Evolutionary conservation across 2,888 invertebrate species (phyloP).

Genomic region (Sphinx pinastri): DNA sequence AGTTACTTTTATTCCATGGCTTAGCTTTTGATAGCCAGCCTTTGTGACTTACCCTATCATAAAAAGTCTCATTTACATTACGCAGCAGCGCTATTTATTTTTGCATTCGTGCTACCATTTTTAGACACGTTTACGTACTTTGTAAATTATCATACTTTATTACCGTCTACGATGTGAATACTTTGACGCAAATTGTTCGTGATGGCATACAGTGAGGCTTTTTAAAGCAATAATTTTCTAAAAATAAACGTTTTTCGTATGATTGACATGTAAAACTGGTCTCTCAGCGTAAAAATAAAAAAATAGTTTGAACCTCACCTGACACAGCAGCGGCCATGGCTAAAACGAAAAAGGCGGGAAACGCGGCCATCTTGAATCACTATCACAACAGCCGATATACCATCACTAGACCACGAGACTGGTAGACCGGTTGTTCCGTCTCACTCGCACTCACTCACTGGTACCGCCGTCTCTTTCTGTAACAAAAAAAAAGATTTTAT

Average conservation of each 20-base stretch:
- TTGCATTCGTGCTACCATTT: too few species aligned
- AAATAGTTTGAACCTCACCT: constrained; percentile 57
- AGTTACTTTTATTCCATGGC: too few species aligned
- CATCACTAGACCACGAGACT: constrained; percentile 64
- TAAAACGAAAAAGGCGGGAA: constrained; percentile 77
- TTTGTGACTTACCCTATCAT: too few species aligned
- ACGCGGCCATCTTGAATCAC: constrained; percentile 67
- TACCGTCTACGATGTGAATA: too few species aligned
- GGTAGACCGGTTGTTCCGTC: constrained; percentile 39
- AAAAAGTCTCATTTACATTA: too few species aligned
- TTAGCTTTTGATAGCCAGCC: too few species aligned
- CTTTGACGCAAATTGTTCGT: too few species aligned
- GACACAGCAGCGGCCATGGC: constrained; percentile 64
- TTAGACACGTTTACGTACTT: too few species aligned
- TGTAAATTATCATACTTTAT: too few species aligned
- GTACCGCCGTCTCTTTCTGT: constrained; percentile 28
- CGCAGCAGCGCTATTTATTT: too few species aligned
- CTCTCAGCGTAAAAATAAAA: background rate
- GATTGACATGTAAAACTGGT: background rate
- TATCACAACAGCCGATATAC: constrained; percentile 56
- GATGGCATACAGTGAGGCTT: too few species aligned
- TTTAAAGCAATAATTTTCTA: background rate
- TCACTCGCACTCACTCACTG: constrained; percentile 37
- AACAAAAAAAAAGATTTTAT: constrained; percentile 26
- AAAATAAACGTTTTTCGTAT: background rate